Percentiles rank a stretch among this genome's conserved stretches.
phyloP scores from a whole-genome alignment of 2,113 vertebrate species.

The Thinocorus orbignyianus region DNA sequence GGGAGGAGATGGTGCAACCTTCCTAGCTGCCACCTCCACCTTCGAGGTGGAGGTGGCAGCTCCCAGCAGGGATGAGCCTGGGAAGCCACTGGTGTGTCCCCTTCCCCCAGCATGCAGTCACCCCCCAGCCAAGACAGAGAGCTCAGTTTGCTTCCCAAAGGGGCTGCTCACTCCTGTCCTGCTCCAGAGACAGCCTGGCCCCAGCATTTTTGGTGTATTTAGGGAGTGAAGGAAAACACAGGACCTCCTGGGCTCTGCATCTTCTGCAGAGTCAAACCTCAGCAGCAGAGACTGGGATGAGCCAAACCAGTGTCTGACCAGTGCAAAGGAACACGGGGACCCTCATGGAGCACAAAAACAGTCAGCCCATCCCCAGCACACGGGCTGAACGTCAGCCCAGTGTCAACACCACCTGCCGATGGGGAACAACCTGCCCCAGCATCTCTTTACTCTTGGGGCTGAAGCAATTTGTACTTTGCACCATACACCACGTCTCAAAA shows the following conservation, averaged over 20 bases:
- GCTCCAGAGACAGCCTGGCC: not conserved
- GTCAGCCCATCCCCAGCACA: accelerated
- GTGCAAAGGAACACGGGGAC: accelerated
- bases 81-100: not conserved
- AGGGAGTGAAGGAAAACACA: accelerated
- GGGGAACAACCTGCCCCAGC: not conserved
- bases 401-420: accelerated
- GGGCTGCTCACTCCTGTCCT: not conserved
- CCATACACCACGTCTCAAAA: not conserved
- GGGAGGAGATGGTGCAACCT: not conserved
- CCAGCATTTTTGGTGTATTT: not conserved
- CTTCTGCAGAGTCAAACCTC: not conserved
- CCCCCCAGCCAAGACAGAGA: not conserved
- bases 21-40: not conserved
- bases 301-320: accelerated
- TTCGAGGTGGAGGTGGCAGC: not conserved
- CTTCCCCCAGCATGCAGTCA: accelerated
- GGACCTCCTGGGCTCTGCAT: not conserved
- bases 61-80: accelerated
- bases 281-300: not conserved
- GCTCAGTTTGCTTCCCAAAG: not conserved
- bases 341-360: not conserved
- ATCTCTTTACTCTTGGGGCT: not conserved
- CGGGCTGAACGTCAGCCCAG: accelerated
- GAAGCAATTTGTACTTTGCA: not conserved